A percentile compares a stretch with the other conserved stretches of the same genome.
These are phyloP conservation scores for Eucriotettix oculatus DNA, from an alignment of 2,888 invertebrate genomes.

Conservation along the genomic window DNA sequence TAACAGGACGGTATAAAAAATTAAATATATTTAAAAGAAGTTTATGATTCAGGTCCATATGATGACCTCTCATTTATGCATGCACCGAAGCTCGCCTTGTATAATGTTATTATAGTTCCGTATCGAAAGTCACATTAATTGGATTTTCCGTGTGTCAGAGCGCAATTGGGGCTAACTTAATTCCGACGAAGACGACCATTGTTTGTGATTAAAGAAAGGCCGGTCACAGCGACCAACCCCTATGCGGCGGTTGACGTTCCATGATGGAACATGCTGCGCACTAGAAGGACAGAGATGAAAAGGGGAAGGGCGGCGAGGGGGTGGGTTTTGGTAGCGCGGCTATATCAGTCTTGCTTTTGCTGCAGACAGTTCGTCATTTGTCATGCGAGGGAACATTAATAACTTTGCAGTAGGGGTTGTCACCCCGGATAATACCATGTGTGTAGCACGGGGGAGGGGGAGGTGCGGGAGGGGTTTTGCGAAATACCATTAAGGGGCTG, in stretches of 20 bases:
- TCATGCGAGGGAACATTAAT: slow-evolving; percentile 29
- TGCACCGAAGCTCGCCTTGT: too few relatives aligned
- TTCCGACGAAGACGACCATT: too few relatives aligned
- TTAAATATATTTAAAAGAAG: too few relatives aligned
- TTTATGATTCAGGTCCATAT: too few relatives aligned
- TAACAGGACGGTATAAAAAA: too few relatives aligned
- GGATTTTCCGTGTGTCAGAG: too few relatives aligned
- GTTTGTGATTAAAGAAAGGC: too few relatives aligned
- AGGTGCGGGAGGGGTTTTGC: slow-evolving; percentile 1
- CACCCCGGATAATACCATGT: slow-evolving; percentile 7
- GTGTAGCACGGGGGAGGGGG: neutral
- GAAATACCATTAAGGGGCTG: slow-evolving; percentile 31
- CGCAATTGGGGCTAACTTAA: too few relatives aligned
- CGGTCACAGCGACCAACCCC: too few relatives aligned
- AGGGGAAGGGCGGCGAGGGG: neutral
- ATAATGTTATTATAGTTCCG: too few relatives aligned
- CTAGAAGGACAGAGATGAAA: neutral
- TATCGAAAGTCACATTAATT: too few relatives aligned
- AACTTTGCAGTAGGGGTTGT: slow-evolving; percentile 9
- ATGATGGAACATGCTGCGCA: neutral
- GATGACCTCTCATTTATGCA: too few relatives aligned
- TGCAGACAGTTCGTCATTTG: slow-evolving; percentile 36
- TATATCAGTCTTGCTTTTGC: slow-evolving; percentile 33
- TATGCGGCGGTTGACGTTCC: neutral
- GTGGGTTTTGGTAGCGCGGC: neutral